Evolutionary conservation across 1,140 invertebrate species (phyloP).

Genomic region (Aphis gossypii): DNA sequence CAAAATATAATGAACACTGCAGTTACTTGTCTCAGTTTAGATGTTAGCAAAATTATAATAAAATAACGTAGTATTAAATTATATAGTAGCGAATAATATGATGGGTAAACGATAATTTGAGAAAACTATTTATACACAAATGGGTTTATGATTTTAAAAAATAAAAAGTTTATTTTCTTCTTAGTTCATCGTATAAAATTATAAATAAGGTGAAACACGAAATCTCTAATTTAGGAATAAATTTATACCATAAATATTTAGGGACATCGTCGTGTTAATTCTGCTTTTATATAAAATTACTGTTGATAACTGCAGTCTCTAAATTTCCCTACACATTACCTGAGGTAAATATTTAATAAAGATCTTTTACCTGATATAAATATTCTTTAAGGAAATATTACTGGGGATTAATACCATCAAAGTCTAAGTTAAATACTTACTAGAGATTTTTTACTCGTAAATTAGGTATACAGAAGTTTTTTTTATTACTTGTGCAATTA

Average conservation of each 20-base stretch:
- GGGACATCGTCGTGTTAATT: neutral
- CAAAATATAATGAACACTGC: neutral
- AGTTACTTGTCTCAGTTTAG: neutral
- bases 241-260: neutral
- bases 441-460: neutral
- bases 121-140: neutral
- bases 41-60: neutral
- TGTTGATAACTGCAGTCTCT: neutral
- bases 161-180: neutral
- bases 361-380: neutral
- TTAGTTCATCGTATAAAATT: neutral
- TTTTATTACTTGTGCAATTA: neutral
- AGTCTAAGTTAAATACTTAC: neutral
- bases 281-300: neutral
- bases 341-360: neutral
- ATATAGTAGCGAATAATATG: neutral
- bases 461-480: neutral
- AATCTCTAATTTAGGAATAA: neutral
- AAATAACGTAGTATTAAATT: neutral
- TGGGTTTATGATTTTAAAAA: neutral
- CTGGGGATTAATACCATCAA: neutral
- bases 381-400: neutral
- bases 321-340: neutral
- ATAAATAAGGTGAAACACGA: neutral
- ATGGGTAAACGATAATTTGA: neutral